These are phyloP conservation scores for Cygnus olor DNA, from an alignment of 2,797 vertebrate species.

Conservation along the genomic window DNA sequence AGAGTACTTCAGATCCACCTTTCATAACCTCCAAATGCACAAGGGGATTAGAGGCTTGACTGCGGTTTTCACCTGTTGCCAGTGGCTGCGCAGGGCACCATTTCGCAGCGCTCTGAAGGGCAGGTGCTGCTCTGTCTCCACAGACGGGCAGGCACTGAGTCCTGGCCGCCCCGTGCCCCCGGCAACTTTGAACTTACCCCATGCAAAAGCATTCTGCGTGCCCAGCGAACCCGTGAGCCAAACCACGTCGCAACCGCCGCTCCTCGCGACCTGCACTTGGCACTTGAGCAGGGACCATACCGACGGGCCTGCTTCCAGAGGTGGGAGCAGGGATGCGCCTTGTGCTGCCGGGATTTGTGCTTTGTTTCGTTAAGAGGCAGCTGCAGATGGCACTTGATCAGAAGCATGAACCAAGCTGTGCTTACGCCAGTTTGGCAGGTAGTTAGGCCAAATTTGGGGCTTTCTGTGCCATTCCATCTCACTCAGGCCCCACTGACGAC, in stretches of 20 bases:
- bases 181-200: constrained; percentile 23
- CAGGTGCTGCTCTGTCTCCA: background rate
- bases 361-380: background rate
- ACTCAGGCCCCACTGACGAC: background rate
- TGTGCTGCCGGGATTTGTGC: background rate
- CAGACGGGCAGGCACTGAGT: background rate
- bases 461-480: background rate
- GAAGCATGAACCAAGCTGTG: background rate
- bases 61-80: background rate
- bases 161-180: background rate
- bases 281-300: background rate
- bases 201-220: constrained; percentile 31
- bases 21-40: background rate
- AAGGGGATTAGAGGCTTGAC: background rate
- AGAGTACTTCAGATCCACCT: background rate
- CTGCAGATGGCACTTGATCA: constrained; percentile 24
- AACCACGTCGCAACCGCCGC: constrained; percentile 20
- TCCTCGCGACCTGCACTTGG: constrained; percentile 26
- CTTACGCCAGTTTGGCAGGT: background rate
- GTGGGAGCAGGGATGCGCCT: background rate
- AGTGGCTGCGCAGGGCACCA: background rate
- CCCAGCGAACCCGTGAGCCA: constrained; percentile 42
- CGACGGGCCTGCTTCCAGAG: constrained; percentile 15
- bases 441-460: background rate
- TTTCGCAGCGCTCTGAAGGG: background rate